Conservation (phyloP, 2,797 vertebrate genomes). For the Myotis daubentonii region DNA sequence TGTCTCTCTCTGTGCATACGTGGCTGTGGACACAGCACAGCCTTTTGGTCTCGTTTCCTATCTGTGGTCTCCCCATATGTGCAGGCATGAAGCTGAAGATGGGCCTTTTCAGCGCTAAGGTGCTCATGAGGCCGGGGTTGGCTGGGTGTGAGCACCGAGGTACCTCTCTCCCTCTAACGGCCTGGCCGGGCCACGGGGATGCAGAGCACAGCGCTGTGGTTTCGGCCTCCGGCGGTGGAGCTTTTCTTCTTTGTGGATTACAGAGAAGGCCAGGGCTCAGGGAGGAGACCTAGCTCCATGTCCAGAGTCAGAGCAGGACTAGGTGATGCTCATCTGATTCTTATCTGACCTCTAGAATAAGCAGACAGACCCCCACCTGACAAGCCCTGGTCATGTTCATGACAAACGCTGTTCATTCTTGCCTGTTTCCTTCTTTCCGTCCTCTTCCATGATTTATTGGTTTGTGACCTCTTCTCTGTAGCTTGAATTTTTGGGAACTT, state of each 20-base stretch:
- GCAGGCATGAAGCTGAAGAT: background rate
- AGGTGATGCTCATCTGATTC: background rate
- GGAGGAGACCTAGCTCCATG: background rate
- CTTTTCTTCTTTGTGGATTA: background rate
- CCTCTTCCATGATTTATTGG: background rate
- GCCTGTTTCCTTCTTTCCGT: background rate
- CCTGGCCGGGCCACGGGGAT: background rate
- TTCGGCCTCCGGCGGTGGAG: background rate
- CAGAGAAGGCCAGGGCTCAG: background rate
- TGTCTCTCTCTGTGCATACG: background rate
- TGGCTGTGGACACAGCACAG: background rate
- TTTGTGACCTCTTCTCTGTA: background rate
- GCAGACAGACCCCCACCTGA: background rate
- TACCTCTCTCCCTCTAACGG: background rate
- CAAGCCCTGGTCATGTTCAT: background rate
- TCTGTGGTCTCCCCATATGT: accelerated
- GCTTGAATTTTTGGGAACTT: slow-evolving; percentile 46
- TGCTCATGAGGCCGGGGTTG: background rate
- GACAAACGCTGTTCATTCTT: background rate
- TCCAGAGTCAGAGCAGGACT: background rate
- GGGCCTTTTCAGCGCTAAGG: background rate
- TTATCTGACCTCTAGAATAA: background rate
- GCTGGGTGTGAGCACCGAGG: accelerated
- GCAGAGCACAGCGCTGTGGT: background rate
- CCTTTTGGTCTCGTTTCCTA: background rate